Percentiles rank a stretch among this genome's conserved stretches.
These are phyloP conservation scores for Psittacara wagleri DNA, from an alignment of 2,113 vertebrate species.

Conservation along the genomic window DNA sequence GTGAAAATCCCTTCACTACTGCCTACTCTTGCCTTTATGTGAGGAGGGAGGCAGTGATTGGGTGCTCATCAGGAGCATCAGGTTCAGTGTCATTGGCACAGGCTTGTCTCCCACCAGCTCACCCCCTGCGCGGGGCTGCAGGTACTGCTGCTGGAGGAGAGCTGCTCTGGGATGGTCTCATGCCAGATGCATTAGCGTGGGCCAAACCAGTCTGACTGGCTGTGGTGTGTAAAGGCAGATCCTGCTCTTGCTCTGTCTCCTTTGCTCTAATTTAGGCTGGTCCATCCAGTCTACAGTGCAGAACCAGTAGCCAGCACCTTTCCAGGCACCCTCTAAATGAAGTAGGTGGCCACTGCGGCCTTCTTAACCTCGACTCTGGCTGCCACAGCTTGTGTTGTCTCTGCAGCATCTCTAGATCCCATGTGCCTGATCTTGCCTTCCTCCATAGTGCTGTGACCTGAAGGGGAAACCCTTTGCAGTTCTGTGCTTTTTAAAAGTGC, in stretches of 20 bases:
- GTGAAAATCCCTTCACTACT: not conserved
- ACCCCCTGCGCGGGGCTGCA: not conserved
- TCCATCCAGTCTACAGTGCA: not conserved
- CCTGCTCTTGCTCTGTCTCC: not conserved
- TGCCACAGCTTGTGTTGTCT: not conserved
- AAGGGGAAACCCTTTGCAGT: too few relatives aligned
- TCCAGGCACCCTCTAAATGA: not conserved
- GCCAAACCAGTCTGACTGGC: not conserved
- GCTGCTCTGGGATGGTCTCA: not conserved
- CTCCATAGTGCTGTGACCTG: rapidly evolving
- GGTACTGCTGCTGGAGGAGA: not conserved
- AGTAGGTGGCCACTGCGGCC: not conserved
- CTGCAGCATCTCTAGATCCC: not conserved
- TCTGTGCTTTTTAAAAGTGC: not conserved
- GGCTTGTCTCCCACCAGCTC: not conserved
- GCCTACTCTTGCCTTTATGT: not conserved
- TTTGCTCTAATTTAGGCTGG: not conserved
- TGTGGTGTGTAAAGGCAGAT: not conserved
- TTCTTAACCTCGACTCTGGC: not conserved
- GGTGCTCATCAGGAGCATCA: rapidly evolving
- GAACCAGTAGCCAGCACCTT: not conserved
- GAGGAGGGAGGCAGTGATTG: not conserved
- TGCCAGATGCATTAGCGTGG: rapidly evolving
- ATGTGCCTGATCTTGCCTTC: not conserved
- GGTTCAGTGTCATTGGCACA: rapidly evolving